Percentiles rank a stretch among this genome's conserved stretches.
Conservation (phyloP, 1,140 invertebrate genomes). For the Drosophila equinoxialis region DNA sequence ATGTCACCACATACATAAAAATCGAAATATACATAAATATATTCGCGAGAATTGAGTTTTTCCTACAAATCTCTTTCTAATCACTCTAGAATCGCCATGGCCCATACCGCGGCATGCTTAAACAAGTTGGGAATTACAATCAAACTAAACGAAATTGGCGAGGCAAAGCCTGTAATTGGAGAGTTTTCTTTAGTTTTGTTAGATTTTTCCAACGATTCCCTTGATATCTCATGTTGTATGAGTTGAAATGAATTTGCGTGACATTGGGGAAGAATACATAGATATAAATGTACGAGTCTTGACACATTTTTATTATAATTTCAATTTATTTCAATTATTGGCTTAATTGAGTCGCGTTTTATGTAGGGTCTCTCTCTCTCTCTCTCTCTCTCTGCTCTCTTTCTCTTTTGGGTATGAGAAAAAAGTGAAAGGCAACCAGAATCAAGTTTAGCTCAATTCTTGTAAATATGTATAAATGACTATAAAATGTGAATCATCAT, state of each 20-base stretch:
- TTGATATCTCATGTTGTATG: neutral
- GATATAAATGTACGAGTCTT: constrained; percentile 12
- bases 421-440: constrained; percentile 65
- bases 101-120: no score
- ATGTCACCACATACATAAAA: no score
- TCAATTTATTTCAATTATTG: constrained; percentile 66
- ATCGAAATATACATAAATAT: neutral
- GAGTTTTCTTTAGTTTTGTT: no score
- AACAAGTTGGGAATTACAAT: no score
- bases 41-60: no score
- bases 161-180: no score
- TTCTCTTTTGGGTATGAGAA: neutral
- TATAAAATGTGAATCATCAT: constrained; percentile 28
- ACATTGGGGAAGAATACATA: constrained; percentile 22
- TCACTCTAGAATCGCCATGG: no score
- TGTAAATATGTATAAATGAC: neutral
- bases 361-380: neutral
- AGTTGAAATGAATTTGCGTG: constrained; percentile 56
- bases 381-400: no score
- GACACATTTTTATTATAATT: constrained; percentile 33
- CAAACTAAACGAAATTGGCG: no score
- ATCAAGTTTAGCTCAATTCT: constrained; percentile 22
- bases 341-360: constrained; percentile 46
- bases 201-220: neutral
- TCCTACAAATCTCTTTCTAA: no score